phyloP scores from a whole-genome alignment of 2,888 invertebrate genomes.

The Actias luna region DNA sequence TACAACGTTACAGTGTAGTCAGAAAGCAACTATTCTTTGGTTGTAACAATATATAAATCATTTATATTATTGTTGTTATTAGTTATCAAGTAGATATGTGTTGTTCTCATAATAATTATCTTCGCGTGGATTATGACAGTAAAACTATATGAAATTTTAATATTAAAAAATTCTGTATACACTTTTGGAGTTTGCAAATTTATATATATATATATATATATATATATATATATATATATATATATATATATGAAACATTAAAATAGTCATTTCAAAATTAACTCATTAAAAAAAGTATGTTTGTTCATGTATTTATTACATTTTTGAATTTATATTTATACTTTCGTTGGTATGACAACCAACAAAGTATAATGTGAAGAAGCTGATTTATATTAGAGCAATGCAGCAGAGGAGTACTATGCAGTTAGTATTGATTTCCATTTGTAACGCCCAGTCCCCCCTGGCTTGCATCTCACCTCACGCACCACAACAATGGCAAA shows the following conservation, averaged over 20 bases:
- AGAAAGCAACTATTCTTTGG: no score
- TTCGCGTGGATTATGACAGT: no score
- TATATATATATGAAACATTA: neutral
- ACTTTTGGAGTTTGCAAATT: no score
- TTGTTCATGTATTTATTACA: slow-evolving; percentile 19
- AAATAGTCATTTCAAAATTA: neutral
- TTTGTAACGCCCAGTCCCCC: slow-evolving; percentile 65
- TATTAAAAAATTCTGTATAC: no score
- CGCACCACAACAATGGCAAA: slow-evolving; percentile 72
- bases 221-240: no score
- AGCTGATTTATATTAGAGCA: slow-evolving; percentile 81
- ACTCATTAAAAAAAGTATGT: neutral
- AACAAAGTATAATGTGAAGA: slow-evolving; percentile 61
- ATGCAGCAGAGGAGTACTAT: slow-evolving; percentile 78
- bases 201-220: no score
- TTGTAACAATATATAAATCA: no score
- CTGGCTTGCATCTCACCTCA: slow-evolving; percentile 64
- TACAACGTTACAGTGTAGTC: no score
- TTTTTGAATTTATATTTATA: slow-evolving; percentile 28
- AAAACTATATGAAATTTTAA: no score
- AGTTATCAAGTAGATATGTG: no score
- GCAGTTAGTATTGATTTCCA: slow-evolving; percentile 83
- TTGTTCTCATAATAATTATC: no score
- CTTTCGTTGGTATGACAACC: slow-evolving; percentile 64
- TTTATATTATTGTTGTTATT: no score